Base-by-base conservation (phyloP, 1,140 invertebrate genomes). In the Steinernema feltiae region DNA sequence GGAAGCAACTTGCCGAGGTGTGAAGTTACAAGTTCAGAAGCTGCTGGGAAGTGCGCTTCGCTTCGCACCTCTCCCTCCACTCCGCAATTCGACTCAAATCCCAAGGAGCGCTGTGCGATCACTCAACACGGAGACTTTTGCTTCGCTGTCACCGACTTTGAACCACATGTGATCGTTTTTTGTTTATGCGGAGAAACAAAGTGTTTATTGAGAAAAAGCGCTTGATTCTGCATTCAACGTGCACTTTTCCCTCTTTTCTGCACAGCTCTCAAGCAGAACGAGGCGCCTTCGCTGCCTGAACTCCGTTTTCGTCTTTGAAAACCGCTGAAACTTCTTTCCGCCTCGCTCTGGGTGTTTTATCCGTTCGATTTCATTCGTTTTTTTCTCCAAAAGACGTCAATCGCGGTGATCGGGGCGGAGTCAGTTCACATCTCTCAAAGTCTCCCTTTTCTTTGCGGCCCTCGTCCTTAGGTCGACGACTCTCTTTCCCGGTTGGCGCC, bases 371-470 rank as follows among this genome's bases (percentile, higher is more conserved):
- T 41, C 53, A n/a, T 15, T 63, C 53, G 24, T 3, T 63, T 63
- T 63, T 63, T 63, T 21, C 15, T 27, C 53, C 53, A n/a, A 21
- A 63, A 63, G 53, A 63, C 53, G 53, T 63, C 53, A 63, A 27
- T 63, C 53, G 15, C 2, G 12, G 35, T 18, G 7, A 7, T 7
- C 18, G 53, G 53, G 53, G 53, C 53, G 53, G 12, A 27, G 53
- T 27, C 24, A 12, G 7, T 63, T 63, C 53, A 27, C 53, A 63
- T 21, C 53, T 63, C 24, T 12, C 53, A n/a, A n/a, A 27, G 53
- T 41, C 35, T 41, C 35, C 35, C 7, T 63, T 63, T 63, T 63
- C 53, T 63, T 63, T 21, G 53, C 53, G 53, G 53, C 24, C 53
- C 53, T 15, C 15, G 53, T 17, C 12, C 12, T 27, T 3, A 27